A percentile compares a stretch with the other conserved stretches of the same genome.
Evolutionary conservation across 1,140 invertebrate species (phyloP).

Genomic region (Ooceraea biroi): DNA sequence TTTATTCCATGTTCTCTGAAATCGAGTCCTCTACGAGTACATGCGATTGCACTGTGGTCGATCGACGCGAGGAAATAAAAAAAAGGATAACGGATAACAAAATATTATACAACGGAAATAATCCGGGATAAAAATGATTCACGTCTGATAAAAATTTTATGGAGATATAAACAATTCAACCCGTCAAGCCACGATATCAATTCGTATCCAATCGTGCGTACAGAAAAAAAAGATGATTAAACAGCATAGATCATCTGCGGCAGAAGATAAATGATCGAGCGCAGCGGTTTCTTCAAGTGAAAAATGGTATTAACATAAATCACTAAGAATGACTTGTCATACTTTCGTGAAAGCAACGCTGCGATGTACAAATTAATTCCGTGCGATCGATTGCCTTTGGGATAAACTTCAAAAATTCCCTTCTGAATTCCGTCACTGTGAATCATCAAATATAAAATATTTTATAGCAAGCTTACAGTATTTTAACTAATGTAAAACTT

Average conservation of each 20-base stretch:
- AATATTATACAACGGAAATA: slow-evolving; percentile 22
- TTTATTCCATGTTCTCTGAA: slow-evolving; percentile 47
- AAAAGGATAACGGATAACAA: neutral
- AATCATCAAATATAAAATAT: neutral
- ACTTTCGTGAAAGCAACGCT: slow-evolving; percentile 20
- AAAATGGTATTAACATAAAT: slow-evolving; percentile 51
- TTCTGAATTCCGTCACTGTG: neutral
- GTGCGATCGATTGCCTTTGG: neutral
- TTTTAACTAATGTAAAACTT: too few species aligned
- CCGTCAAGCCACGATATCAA: slow-evolving; percentile 10
- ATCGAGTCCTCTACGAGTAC: neutral
- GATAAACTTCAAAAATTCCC: neutral
- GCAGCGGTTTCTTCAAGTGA: slow-evolving; percentile 1
- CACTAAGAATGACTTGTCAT: slow-evolving; percentile 25
- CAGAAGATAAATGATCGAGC: slow-evolving; percentile 35
- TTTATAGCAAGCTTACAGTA: too few species aligned
- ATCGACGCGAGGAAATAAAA: slow-evolving; percentile 19
- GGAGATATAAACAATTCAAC: slow-evolving; percentile 9
- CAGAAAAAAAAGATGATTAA: slow-evolving; percentile 37
- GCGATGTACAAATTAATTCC: neutral
- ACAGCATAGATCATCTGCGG: neutral
- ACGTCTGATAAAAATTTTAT: slow-evolving; percentile 1
- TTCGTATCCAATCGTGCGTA: neutral
- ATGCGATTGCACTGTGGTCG: neutral
- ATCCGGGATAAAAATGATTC: slow-evolving; percentile 28